Base-by-base conservation (phyloP, 2,888 invertebrate genomes). In the Campoplex capitator region DNA sequence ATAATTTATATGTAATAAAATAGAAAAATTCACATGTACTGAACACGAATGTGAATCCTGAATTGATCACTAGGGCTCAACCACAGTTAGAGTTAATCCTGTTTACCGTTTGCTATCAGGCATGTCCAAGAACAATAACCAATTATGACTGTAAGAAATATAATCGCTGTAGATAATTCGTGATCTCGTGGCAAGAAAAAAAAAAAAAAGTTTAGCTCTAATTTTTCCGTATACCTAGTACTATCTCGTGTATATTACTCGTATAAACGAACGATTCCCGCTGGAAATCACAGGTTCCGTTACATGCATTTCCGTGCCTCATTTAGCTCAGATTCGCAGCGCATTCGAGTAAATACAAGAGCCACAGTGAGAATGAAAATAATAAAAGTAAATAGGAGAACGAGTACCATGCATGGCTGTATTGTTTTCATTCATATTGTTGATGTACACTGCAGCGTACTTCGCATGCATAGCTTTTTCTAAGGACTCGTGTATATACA, bases 91-190 rank as follows among this genome's bases (percentile, higher is more conserved):
- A 32, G 79, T 58, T 6, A n/a, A 80, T 71, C 18, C 54, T 58
- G 45, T 65, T 81, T 81, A 81, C 80, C 70, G 75, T 85, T 81
- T 62, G n/a, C 32, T 23, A 70, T 75, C 48, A 73, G 65, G 70
- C 76, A 65, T 77, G 83, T 71, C 76, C 28, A 32, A 23, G 76
- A 84, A 82, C 84, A 84, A 84, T 87, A 62, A 84, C 58, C 77
- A 87, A 87, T 84, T 84, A 87, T 84, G 77, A 87, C 87, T 82
- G 87, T 84, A 84, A 48, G 23, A 58, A 45, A 78, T 78, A 54
- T 84, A 84, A 87, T 82, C 68, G 81, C 74, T 78, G 28, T 38
- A 48, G 51, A 48, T 58, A 42, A 67, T 74, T 51, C 62, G 38
- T 56, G n/a, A 75, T 82, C 75, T 68, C 75, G 56, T 54, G 54